Base-by-base conservation (phyloP, 2,888 invertebrate species). In the Ophioninae sp. region DNA sequence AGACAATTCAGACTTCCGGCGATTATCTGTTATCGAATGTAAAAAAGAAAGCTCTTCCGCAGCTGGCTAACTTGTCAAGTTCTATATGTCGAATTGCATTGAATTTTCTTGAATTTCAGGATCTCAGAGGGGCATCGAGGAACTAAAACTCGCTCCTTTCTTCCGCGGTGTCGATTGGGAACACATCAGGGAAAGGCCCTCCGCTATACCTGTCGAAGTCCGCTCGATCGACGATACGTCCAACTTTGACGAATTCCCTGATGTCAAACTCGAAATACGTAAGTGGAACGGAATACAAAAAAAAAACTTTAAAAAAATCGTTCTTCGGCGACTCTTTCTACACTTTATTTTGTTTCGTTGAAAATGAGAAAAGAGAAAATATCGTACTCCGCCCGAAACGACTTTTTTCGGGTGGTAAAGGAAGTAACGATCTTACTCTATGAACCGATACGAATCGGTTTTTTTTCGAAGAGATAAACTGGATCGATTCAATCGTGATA, bases 241-340 rank as follows among this genome's bases (percentile, higher is more conserved):
- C 87, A 99, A 99, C 94, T 99, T 99, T 93, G 99, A 99, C 94
- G 99, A 99, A 91, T 99, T 99, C 95, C 99, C 99, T 7, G 99
- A 99, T 94, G 99, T 99, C 90, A 99, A 99, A 93, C 95, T 99
- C 88, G 98, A 98, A 95, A 98, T 99, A 94, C 98, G 99, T 99
- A 95, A 96, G 98, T 96, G 2, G 17, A 17, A 51, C 0, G 17
- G 13, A 6, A 51, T 13, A 5, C 51, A 10, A 51, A 51, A 10
- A 13, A 51, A 51, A 51, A 51, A 10, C 6, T 30, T 44, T 8
- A 13, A 44, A 44, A 44, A 13, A 30, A 2, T 30, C 30, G 30
- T 30, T 30, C 30, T 30, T 2, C 30, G 3, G 5, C 13, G 51
- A 17, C 13, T 51, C 13, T 51, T 51, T 51, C 13, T 44, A 44